Base-by-base conservation (phyloP, 2,797 vertebrate genomes). In the Takifugu rubripes region DNA sequence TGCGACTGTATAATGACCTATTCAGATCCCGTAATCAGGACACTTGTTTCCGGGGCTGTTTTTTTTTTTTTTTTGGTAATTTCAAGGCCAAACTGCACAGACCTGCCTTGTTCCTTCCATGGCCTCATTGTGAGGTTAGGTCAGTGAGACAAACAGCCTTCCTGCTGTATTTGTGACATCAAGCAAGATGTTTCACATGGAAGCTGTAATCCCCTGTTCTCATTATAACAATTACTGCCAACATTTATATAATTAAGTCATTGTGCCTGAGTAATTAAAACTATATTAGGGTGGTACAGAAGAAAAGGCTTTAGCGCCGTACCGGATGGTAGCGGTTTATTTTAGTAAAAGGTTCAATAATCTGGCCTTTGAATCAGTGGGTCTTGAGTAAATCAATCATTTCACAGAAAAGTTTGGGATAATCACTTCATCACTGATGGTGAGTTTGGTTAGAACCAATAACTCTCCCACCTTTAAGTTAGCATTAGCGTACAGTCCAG, bases 71-170 rank as follows among this genome's bases (percentile, higher is more conserved):
- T 53, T 61, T 76, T 77, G 21, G 82, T 79, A 67, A 69, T 72
- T 77, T 77, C 15, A 64, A 67, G 67, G 77, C 82, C 85, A 84
- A 86, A 83, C 75, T 82, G 74, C 81, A 83, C 77, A 84, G 81
- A 81, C 81, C 78, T 77, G 74, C 73, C 65, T 85, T 75, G 82
- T 82, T 64, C 67, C 52, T 26, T 72, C 78, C 84, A 81, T 74
- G 63, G 79, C 26, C 29, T 56, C 73, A 77, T 89, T 84, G 83
- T 89, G 53, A 43, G 15, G 55, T 42, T 9, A 45, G 74, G 77
- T 75, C 79, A 84, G 54, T 42, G 64, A 74, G 66, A 86, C 69
- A 78, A 86, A 84, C 74, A 70, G 66, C 68, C 71, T 56, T 25
- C 65, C 56, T 61, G 59, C 59, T 85, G 87, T 74, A 55, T 87